Evolutionary conservation across 2,888 invertebrate species (phyloP), one percentile per base, ranked within the genome.

Genomic region (Ennomos fuscantarius): DNA sequence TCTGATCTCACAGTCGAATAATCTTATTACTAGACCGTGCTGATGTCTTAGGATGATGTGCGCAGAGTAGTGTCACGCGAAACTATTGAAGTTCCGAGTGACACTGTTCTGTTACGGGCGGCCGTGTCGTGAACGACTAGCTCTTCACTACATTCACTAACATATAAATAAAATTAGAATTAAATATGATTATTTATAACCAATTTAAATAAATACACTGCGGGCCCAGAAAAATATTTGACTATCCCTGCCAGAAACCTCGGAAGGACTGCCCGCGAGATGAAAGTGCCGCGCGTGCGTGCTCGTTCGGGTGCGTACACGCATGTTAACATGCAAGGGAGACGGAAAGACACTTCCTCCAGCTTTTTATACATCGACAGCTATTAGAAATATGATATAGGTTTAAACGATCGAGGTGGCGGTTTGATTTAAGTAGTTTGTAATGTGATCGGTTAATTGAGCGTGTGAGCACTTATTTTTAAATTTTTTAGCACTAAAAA

Each of bases 321-420:
- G 80, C 82, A 85, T 84, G 83, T 81, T 84, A 86, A 84, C 82
- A 79, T 79, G 75, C 76, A 55, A 60, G 44, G 13, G 71, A 65
- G 65, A 74, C 79, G 79, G 82, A 81, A 79, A 77, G 82, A 80
- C 81, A 84, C 86, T 86, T 86, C 87, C 87, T 84, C 74, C 66
- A 36, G 24, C 34, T 36, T 59, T 63, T 62, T 62, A 60, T 55
- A 32, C 59, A 54, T 60, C 52, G 46, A 53, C 47, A 52, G 58
- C 58, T 58, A 58, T 52, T 51, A 52, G 33, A 57, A 48, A 58
- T 44, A 40, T 53, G 45, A 58, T 57, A 51, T 39, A 11, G 12
- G n/a, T 32, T 55, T 50, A 46, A 51, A 51, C 36, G 12, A 43
- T 13, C 43, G 13, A 40, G 35, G 51, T 42, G 50, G 41, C 47